These are phyloP conservation scores for Drosophila putrida DNA, from an alignment of 2,888 invertebrate species.

Conservation along the genomic window DNA sequence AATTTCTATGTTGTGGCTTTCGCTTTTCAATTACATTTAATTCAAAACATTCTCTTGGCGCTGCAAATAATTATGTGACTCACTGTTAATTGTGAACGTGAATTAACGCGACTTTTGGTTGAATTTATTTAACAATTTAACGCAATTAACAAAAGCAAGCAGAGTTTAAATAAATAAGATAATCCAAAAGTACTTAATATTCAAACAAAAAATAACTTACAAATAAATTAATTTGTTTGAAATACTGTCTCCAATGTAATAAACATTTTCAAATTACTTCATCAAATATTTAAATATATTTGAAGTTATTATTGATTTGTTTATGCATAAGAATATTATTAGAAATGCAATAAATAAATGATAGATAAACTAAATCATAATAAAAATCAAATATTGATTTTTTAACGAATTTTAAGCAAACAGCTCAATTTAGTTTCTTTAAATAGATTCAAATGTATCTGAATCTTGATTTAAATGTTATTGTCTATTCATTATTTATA, in stretches of 20 bases:
- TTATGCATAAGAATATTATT: too few species aligned
- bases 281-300: too few species aligned
- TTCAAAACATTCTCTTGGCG: not conserved
- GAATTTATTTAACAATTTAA: not conserved
- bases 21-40: constrained; percentile 3
- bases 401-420: too few species aligned
- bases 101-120: constrained; percentile 1
- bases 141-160: not conserved
- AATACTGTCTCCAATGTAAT: too few species aligned
- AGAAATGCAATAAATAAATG: too few species aligned
- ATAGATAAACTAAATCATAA: too few species aligned
- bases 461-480: too few species aligned
- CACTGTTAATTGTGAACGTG: not conserved
- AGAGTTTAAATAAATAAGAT: not conserved
- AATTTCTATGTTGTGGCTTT: not conserved
- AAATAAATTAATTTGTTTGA: not conserved
- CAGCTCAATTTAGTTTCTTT: too few species aligned
- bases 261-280: not conserved
- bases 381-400: too few species aligned
- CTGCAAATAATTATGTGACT: constrained; percentile 3
- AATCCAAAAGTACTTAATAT: not conserved
- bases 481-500: too few species aligned
- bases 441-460: too few species aligned
- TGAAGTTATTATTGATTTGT: too few species aligned
- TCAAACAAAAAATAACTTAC: not conserved